Conservation (phyloP, 1,140 invertebrate species). For the Atta cephalotes region DNA sequence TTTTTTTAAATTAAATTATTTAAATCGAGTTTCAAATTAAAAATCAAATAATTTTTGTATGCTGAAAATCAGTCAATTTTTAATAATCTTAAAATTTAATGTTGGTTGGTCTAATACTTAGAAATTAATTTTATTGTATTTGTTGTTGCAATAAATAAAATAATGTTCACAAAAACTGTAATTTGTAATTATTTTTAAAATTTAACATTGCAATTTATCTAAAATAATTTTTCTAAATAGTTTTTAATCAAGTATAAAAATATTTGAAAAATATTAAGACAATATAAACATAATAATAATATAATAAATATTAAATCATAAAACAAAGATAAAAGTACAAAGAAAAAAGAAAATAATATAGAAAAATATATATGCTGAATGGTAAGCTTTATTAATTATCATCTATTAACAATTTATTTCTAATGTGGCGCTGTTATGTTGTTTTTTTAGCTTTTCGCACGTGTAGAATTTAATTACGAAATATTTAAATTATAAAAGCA, state of each 20-base stretch:
- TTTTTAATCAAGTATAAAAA: slow-evolving; percentile 5
- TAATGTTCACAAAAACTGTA: background rate
- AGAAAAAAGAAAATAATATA: background rate
- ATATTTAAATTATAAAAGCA: slow-evolving; percentile 7
- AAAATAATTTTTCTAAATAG: background rate
- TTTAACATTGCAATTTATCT: too few relatives aligned
- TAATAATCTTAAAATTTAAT: background rate
- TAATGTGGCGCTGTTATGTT: background rate
- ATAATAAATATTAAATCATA: background rate
- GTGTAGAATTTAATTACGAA: background rate
- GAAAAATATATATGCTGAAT: background rate
- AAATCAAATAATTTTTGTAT: background rate
- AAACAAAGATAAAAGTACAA: background rate
- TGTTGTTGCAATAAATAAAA: background rate
- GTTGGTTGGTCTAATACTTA: background rate
- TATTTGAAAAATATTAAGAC: background rate
- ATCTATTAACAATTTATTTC: background rate
- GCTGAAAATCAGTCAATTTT: background rate
- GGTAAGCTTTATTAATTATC: background rate
- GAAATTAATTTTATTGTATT: background rate
- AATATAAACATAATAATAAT: background rate
- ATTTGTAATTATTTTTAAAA: background rate
- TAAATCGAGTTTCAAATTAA: background rate
- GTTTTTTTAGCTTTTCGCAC: background rate
- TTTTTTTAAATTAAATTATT: background rate